Conservation (phyloP, 2,113 vertebrate genomes). For the Glaucomys volans region DNA sequence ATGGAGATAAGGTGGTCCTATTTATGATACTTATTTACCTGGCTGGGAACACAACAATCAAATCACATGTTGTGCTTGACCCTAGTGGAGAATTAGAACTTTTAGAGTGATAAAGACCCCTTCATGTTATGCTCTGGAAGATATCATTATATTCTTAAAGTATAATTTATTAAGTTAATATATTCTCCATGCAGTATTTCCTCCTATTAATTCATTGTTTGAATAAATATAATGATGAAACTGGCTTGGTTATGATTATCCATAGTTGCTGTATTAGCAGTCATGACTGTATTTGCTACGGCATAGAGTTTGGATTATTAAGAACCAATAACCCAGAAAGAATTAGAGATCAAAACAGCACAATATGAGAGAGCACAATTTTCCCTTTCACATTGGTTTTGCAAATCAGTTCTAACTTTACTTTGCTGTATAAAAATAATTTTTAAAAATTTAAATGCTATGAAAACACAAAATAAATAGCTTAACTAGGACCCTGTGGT, state of each 20-base stretch:
- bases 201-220: background rate
- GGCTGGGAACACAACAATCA: background rate
- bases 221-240: background rate
- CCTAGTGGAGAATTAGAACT: background rate
- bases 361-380: background rate
- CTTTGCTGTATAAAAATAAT: slow-evolving; percentile 9
- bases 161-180: background rate
- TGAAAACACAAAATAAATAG: background rate
- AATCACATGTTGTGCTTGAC: background rate
- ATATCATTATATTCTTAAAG: slow-evolving; percentile 15
- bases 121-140: background rate
- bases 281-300: background rate
- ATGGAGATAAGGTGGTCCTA: background rate
- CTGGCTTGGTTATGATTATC: background rate
- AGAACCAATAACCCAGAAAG: background rate
- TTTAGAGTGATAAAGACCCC: background rate
- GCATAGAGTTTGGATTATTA: background rate
- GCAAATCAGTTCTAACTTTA: background rate
- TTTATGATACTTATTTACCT: background rate
- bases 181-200: background rate
- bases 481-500: background rate
- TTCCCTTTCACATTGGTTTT: background rate
- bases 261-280: background rate
- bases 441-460: background rate
- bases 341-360: background rate